These are phyloP conservation scores for Lates calcarifer DNA, from an alignment of 2,113 vertebrate species.

Conservation along the genomic window DNA sequence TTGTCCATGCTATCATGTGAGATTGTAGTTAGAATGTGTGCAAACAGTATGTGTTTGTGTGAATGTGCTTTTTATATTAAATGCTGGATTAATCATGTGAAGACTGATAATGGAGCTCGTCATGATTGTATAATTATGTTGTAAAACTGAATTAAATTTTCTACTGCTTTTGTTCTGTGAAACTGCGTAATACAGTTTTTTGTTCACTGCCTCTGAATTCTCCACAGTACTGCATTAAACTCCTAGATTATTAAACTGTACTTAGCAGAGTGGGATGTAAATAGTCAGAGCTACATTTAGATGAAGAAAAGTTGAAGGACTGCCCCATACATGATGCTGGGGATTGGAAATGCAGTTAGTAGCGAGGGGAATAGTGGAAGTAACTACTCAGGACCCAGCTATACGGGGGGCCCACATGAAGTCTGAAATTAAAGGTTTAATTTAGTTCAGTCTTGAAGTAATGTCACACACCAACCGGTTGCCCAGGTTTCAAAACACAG, in stretches of 20 bases:
- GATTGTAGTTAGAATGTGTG: conserved; percentile 81
- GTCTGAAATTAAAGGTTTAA: background rate
- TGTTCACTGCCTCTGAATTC: background rate
- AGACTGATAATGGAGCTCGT: conserved; percentile 77
- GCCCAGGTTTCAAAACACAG: too few species aligned
- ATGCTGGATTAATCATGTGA: conserved; percentile 86
- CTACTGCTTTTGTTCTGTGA: conserved; percentile 77
- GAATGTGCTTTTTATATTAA: conserved; percentile 82
- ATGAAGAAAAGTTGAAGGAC: background rate
- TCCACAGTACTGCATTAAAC: background rate
- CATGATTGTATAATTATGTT: conserved; percentile 83
- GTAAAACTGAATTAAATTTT: conserved; percentile 85
- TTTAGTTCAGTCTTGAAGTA: background rate
- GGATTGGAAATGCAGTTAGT: background rate
- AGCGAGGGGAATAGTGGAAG: background rate
- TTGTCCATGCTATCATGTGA: conserved; percentile 79
- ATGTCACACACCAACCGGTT: background rate
- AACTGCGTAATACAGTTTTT: conserved; percentile 6
- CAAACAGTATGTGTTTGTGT: conserved; percentile 72
- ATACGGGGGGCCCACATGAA: background rate
- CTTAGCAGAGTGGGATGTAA: background rate
- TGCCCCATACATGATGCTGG: background rate
- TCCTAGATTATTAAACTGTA: conserved; percentile 11
- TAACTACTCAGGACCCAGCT: background rate
- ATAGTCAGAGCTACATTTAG: background rate